Base-by-base conservation (phyloP, 2,888 invertebrate genomes). In the Drepana falcataria region DNA sequence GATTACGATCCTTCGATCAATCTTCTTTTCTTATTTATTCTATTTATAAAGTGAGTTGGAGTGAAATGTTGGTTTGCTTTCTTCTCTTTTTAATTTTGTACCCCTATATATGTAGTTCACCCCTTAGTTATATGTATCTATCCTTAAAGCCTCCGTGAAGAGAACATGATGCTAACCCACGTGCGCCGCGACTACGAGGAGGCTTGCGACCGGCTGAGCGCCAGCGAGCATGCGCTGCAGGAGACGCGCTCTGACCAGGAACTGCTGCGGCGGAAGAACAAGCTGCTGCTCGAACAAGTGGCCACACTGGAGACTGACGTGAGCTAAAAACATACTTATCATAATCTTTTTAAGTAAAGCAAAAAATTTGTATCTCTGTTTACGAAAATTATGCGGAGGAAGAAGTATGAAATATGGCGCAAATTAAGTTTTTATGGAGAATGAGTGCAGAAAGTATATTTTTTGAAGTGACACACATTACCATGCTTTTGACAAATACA, bases 111-210 rank as follows among this genome's bases (percentile, higher is more conserved):
- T 51, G 37, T 47, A 47, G 48, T 2, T 47, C 5, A 9, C 9
- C 7, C 7, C n/a, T 47, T 48, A 44, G 9, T 41, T 21, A 35
- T 7, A 2, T 5, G 34, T 51, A 0, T 21, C 49, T 34, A 3
- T 41, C 37, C 1, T 51, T 6, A 0, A 63, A 91, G 90, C 62
- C 60, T 88, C 6, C 85, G 88, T 0, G 89, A 89, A 52, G 89
- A 90, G 59, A 89, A 87, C 57, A 63, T 71, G 53, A 62, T 71
- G 0, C 56, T 90, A 49, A 61, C 65, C 0, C 65, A 78, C 59
- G 67, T 81, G 2, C 79, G 84, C 0, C 77, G 73, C 41, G 90
- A 90, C 66, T 85, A 86, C 59, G 89, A 90, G 48, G 90, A 90
- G 34, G 77, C 75, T 5, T 79, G 83, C 60, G 89, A 89, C 60